phyloP scores from a whole-genome alignment of 2,888 invertebrate genomes.

The Caenorhabditis imperialis region DNA sequence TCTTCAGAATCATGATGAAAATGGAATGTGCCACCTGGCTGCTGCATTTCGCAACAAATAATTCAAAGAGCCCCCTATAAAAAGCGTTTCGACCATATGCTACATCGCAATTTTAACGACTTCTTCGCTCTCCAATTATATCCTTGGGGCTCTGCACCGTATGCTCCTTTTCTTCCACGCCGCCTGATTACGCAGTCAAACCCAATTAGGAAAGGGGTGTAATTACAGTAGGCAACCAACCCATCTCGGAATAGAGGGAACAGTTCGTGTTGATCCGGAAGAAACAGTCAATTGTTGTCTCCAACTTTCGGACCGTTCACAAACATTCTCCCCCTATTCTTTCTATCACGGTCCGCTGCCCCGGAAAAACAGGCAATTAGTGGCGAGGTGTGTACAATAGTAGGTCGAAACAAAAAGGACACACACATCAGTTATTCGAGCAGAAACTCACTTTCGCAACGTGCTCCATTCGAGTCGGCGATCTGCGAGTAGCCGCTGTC shows the following conservation, averaged over 20 bases:
- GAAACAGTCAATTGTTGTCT: background rate
- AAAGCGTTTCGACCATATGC: conserved; percentile 6
- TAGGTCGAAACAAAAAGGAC: background rate
- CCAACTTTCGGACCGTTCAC: no score
- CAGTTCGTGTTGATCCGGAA: conserved; percentile 6
- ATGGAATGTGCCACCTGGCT: conserved; percentile 11
- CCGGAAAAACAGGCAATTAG: conserved; percentile 29
- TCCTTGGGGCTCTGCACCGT: conserved; percentile 7
- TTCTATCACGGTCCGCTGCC: conserved; percentile 38
- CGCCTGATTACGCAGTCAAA: conserved; percentile 26
- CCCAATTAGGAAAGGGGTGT: conserved; percentile 18
- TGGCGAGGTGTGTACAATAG: conserved; percentile 2
- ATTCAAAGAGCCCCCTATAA: conserved; percentile 24
- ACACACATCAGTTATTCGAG: conserved; percentile 26
- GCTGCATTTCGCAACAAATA: conserved; percentile 4
- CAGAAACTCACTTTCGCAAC: conserved; percentile 49
- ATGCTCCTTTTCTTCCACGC: conserved; percentile 21
- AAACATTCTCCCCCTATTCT: background rate
- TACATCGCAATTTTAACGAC: conserved; percentile 33
- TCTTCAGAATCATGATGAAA: conserved; percentile 1
- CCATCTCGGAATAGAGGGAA: no score
- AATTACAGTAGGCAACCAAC: background rate
- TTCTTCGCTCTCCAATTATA: conserved; percentile 16
- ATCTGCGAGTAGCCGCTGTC: conserved; percentile 64
- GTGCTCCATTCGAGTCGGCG: conserved; percentile 37